phyloP scores from a whole-genome alignment of 2,113 vertebrate species.

The Thermophis baileyi region DNA sequence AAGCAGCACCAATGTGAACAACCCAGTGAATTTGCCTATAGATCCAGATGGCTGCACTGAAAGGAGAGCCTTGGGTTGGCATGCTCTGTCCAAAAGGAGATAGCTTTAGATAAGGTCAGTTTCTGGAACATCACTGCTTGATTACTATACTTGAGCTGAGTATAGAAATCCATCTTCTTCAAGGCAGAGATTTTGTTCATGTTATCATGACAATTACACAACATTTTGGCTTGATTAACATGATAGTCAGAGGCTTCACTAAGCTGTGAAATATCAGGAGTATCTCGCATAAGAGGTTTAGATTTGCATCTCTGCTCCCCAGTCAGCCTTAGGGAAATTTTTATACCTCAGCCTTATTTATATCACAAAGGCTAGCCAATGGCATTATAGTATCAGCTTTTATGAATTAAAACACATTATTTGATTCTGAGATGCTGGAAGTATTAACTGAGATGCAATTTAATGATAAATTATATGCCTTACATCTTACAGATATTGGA shows the following conservation, averaged over 20 bases:
- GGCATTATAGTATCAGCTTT: too few relatives aligned
- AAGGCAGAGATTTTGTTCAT: background rate
- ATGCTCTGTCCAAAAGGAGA: background rate
- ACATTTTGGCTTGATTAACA: background rate
- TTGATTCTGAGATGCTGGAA: background rate
- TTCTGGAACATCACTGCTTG: background rate
- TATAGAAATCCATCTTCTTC: background rate
- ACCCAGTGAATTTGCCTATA: accelerated
- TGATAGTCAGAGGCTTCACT: background rate
- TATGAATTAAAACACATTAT: background rate
- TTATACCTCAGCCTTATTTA: background rate
- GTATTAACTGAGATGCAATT: background rate
- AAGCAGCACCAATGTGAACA: accelerated
- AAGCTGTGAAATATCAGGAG: background rate
- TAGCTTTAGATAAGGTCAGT: background rate
- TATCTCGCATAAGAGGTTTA: background rate
- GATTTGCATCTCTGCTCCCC: background rate
- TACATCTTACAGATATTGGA: background rate
- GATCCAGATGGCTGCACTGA: accelerated
- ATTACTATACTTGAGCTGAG: background rate
- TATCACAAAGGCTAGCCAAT: background rate
- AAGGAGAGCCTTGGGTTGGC: accelerated
- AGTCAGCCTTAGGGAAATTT: background rate
- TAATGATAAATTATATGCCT: too few relatives aligned
- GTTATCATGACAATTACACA: background rate